These are phyloP conservation scores for Plestiodon gilberti DNA, from an alignment of 2,113 vertebrate genomes.

Conservation along the genomic window DNA sequence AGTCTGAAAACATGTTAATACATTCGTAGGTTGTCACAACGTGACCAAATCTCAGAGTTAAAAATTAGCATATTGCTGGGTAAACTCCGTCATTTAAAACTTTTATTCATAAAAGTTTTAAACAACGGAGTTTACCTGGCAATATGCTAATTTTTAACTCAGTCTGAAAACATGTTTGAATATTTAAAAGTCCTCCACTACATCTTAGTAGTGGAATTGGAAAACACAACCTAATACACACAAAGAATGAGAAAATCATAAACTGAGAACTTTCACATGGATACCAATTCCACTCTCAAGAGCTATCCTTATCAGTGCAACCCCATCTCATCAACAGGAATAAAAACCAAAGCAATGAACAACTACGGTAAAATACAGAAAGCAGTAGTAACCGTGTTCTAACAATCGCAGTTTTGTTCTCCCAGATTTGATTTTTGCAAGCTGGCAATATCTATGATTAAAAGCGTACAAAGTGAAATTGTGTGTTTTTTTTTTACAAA, in stretches of 20 bases:
- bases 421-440: accelerated
- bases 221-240: not conserved
- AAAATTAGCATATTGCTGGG: no score
- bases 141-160: no score
- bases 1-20: no score
- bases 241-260: not conserved
- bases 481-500: not conserved
- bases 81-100: no score
- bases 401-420: not conserved
- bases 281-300: not conserved
- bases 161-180: not conserved
- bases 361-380: no score
- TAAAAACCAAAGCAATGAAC: not conserved
- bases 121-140: no score
- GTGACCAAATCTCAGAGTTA: no score
- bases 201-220: not conserved
- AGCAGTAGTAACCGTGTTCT: not conserved
- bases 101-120: no score
- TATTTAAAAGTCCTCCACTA: not conserved
- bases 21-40: no score
- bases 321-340: not conserved
- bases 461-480: not conserved
- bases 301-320: not conserved
- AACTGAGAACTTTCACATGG: not conserved
- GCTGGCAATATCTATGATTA: not conserved